Base-by-base conservation (phyloP, 2,797 vertebrate genomes). In the Harpagifer antarcticus region DNA sequence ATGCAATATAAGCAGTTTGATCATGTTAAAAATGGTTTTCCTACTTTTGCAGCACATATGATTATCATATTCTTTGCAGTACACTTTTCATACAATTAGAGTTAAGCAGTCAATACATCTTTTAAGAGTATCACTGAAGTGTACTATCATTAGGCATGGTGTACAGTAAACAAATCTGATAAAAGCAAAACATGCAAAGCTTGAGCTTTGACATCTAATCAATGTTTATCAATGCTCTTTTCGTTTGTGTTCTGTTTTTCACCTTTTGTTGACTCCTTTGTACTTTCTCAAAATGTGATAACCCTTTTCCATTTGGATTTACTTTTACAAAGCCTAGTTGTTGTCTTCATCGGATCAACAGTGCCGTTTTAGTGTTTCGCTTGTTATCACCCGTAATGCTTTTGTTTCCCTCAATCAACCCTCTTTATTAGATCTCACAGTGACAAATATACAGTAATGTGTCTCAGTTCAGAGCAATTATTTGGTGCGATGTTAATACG, bases 31-130 rank as follows among this genome's bases (percentile, higher is more conserved):
- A 58, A 54, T 54, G 0, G 31, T 52, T 71, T 48, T 48, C 27
- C 13, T 48, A 9, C 12, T 55, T 60, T 70, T 53, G 27, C 23
- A 20, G 50, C 45, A 56, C 15, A 37, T 17, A 14, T 14, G 5
- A 45, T 49, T 47, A 53, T 1, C 16, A 62, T 19, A 44, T 53
- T 55, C 43, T 45, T 55, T 0, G 2, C 15, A 31, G 50, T 33
- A 20, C 15, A 40, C 8, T 54, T 56, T 19, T 4, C 19, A 40
- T 56, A 48, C 44, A 59, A 67, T 52, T 70, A 42, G 52, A 73
- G 20, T 19, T 57, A 6, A 61, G n/a, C 23, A 63, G 66, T 54
- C 66, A 73, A 42, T 74, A 14, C 59, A 74, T 54, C 13, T 40
- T 27, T 55, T 47, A 60, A 68, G 9, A 44, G 16, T 14, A 55